Conservation (phyloP, 2,797 vertebrate species). For the Telmatherina bonti region DNA sequence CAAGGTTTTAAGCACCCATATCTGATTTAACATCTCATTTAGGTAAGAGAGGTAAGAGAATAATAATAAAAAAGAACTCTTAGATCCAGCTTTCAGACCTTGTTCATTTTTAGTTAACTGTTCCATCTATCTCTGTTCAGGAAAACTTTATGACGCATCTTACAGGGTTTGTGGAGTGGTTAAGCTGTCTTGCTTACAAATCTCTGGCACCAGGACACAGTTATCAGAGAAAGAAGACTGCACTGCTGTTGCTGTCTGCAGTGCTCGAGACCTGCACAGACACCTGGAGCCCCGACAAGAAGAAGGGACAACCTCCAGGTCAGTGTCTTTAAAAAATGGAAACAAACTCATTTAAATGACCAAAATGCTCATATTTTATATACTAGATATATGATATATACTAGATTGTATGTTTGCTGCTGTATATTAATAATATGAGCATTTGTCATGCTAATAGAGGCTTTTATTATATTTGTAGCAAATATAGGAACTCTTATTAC, state of each 20-base stretch:
- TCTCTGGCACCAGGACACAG: conserved; percentile 84
- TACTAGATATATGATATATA: too few relatives aligned
- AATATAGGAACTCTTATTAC: conserved; percentile 84
- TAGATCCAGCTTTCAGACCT: background rate
- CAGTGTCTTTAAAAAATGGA: conserved; percentile 30
- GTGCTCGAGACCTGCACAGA: conserved; percentile 92
- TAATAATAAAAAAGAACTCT: background rate
- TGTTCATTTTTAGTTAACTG: background rate
- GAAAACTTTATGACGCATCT: background rate
- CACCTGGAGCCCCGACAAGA: conserved; percentile 89
- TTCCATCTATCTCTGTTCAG: background rate
- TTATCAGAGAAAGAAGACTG: conserved; percentile 91
- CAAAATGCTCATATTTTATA: too few relatives aligned
- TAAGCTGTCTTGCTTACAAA: conserved; percentile 82
- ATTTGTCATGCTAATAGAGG: background rate
- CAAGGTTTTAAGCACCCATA: background rate
- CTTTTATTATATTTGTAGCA: conserved; percentile 68
- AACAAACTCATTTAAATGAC: background rate
- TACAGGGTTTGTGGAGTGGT: conserved; percentile 89
- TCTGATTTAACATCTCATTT: background rate
- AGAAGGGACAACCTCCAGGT: conserved; percentile 94
- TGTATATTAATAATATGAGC: too few relatives aligned
- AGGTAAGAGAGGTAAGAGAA: too few relatives aligned
- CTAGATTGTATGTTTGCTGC: background rate
- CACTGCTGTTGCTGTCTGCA: conserved; percentile 83